phyloP scores from a whole-genome alignment of 2,113 vertebrate genomes.

The Ancistrus triradiatus region DNA sequence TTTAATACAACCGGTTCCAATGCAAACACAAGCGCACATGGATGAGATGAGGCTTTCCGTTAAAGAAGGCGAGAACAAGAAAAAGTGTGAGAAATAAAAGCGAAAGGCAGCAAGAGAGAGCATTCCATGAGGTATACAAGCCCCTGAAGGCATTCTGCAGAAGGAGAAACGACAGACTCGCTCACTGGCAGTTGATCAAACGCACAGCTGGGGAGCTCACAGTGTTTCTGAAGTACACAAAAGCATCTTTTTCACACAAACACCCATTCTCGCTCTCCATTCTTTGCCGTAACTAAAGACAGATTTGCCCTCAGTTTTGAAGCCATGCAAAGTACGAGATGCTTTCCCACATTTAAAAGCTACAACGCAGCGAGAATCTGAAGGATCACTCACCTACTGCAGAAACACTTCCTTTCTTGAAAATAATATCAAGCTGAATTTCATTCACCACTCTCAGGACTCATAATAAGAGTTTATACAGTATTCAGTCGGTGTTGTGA shows the following conservation, averaged over 20 bases:
- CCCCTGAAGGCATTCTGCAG: conserved; percentile 14
- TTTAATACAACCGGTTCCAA: too few relatives aligned
- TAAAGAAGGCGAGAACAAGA: too few relatives aligned
- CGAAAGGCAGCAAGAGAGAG: background rate
- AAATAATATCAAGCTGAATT: too few relatives aligned
- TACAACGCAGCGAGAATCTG: background rate
- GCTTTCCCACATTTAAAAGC: background rate
- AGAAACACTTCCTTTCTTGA: background rate
- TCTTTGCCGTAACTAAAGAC: background rate
- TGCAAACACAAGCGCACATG: too few relatives aligned
- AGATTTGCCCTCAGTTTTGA: conserved; percentile 33
- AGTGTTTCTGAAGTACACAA: conserved; percentile 33
- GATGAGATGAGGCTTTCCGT: too few relatives aligned
- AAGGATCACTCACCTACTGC: conserved; percentile 27
- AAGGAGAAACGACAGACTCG: conserved; percentile 39
- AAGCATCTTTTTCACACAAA: conserved; percentile 33
- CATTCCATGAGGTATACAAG: background rate
- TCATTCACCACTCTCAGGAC: too few relatives aligned
- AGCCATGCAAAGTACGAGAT: conserved; percentile 11
- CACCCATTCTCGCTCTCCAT: conserved; percentile 20
- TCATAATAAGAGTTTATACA: background rate
- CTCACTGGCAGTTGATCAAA: conserved; percentile 50
- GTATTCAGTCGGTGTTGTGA: background rate
- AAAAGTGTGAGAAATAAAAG: background rate
- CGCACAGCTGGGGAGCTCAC: conserved; percentile 32